Base-by-base conservation (phyloP, 2,888 invertebrate species). In the Drosophila colorata region DNA sequence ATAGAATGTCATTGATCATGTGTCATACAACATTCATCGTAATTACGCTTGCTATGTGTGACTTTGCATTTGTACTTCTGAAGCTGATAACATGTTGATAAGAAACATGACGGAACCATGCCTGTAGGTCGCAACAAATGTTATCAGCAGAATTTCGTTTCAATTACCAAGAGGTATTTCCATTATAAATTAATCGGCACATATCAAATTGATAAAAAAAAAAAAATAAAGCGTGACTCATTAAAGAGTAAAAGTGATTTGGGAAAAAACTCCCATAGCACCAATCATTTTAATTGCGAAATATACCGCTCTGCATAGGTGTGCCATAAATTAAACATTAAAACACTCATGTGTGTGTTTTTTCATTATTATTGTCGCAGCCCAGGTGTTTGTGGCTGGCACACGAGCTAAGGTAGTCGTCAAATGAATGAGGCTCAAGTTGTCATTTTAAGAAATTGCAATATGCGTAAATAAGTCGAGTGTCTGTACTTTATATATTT, bases 171-270 rank as follows among this genome's bases (percentile, higher is more conserved):
- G 20, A n/a, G n/a, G n/a, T n/a, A n/a, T n/a, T n/a, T n/a, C 14
- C 0, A 35, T 18, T 43, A 18, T 37, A 43, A 7, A 23, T 9
- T 18, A n/a, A 38, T 33, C 8, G 1, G 0, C 23, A 8, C 18
- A 28, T 20, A 44, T 16, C 2, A n/a, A 38, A 31, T 31, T 47
- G 23, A 37, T 31, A 37, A 41, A 16, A 5, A 16, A 33, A 14
- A 23, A 14, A 14, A 20, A 41, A 33, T 9, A 14, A 41, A 52
- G 31, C 25, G 46, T 74, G 70, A 75, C 41, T 28, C 6, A 46
- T 8, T 14, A 31, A 31, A 0, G 11, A 2, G 23, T 51, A 61
- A 72, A 13, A 31, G 0, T 20, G 6, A 23, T 44, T 43, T 52
- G 46, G 51, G 25, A 20, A 43, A 67, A 38, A 49, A 55, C 13